Evolutionary conservation across 2,113 vertebrate species (phyloP), one percentile per base, ranked within the genome.

Genomic region (Amazona guildingii): DNA sequence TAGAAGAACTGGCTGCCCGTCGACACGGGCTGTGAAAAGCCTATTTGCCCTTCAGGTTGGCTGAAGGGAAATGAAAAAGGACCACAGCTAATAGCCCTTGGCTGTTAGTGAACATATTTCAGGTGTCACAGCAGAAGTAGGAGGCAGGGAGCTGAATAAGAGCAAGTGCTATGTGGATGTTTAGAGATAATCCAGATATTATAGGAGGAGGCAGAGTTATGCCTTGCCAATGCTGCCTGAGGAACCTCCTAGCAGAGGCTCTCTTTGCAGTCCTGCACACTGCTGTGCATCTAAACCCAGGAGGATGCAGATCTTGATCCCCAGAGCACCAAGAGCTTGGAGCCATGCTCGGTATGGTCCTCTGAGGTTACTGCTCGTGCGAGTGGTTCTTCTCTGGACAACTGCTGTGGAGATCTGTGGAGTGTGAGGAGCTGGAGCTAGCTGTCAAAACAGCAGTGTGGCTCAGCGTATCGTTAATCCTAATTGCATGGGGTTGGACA

Each of bases 401-500:
- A 0, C 20, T 4, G 2, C 13, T 61, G 1, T 41, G 14, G 48
- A 68, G 62, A 27, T 39, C 13, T 66, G 72, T 80, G 55, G 80
- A 70, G 33, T 0, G 1, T 20, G 7, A 25, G 17, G 31, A 37
- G 19, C 0, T 37, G 52, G 52, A 90, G 46, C 8, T 37, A 11
- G 48, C n/a, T 78, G 46, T 63, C 6, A 3, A 51, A 83, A 74
- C 4, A 11, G 69, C 17, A 7, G 5, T 8, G 3, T 17, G n/a
- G n/a, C 41, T 86, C 4, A 1, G 72, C 8, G 7, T 21, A 17
- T 35, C 7, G 1, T 79, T 52, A 55, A 23, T 44, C n/a, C 13
- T 5, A 57, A 54, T 57, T 16, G 28, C 0, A 2, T 1, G 1
- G 46, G 39, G 28, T 1, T 23, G 25, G 39, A 17, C 13, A 10